A percentile compares a stretch with the other conserved stretches of the same genome.
phyloP scores from a whole-genome alignment of 2,888 invertebrate genomes.

The Euplagia quadripunctaria region DNA sequence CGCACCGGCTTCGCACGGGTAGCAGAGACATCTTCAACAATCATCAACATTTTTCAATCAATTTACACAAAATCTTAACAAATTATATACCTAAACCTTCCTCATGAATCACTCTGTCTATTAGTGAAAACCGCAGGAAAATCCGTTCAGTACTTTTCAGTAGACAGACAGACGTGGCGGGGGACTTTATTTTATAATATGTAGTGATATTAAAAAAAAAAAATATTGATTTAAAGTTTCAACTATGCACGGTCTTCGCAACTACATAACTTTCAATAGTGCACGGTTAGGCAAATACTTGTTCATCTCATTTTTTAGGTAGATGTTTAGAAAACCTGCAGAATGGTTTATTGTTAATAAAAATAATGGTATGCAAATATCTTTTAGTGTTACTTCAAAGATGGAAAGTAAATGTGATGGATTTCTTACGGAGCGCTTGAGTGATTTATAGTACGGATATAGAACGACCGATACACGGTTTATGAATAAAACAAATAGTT shows the following conservation, averaged over 20 bases:
- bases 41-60: too few relatives aligned
- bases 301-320: neutral
- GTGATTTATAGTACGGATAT: constrained; percentile 32
- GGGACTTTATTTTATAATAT: too few relatives aligned
- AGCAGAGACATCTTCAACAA: too few relatives aligned
- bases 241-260: neutral
- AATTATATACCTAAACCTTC: too few relatives aligned
- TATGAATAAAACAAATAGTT: constrained; percentile 10
- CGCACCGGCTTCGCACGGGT: too few relatives aligned
- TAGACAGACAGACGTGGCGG: too few relatives aligned
- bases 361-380: neutral
- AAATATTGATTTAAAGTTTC: neutral
- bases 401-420: constrained; percentile 20
- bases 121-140: too few relatives aligned
- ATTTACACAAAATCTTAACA: too few relatives aligned
- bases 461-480: constrained; percentile 18
- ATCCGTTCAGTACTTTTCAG: too few relatives aligned
- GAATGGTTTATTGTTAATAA: neutral
- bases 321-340: neutral
- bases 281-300: neutral
- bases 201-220: too few relatives aligned
- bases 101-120: too few relatives aligned
- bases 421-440: constrained; percentile 14
- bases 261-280: neutral
- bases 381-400: constrained; percentile 17